Evolutionary conservation across 2,888 invertebrate genomes (phyloP), one percentile per base, ranked within the genome.

Genomic region (Synergus japonicus): DNA sequence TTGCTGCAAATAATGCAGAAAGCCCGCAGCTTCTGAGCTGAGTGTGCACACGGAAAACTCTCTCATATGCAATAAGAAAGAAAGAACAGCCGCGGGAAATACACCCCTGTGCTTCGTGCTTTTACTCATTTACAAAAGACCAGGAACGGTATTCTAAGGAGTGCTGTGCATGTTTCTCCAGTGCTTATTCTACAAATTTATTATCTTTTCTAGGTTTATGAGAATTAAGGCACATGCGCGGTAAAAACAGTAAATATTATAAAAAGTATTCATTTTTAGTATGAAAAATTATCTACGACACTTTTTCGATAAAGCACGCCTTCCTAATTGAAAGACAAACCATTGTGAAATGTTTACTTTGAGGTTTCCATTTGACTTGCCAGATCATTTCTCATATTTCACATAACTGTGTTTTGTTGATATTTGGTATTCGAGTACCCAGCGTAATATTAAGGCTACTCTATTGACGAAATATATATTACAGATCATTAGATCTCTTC

Each of bases 21-120:
- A 37, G 54, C 54, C 73, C n/a, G 54, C 37, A 73, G 69, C 73
- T 73, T 37, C 41, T 54, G 54, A 73, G 73, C 9, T 73, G 69
- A 73, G 49, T 73, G n/a, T 73, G 29, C n/a, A 73, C 29, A 73
- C 54, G 73, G n/a, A 73, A 49, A 73, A 73, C n/a, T 54, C 41
- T 73, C 73, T 29, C n/a, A 54, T 54, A 49, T 73, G 49, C 37
- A 73, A 73, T 49, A 37, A 15, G 29, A 46, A 54, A 73, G 73
- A 54, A 37, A 73, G 41, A 54, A 73, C 69, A 49, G 49, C 69
- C 69, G 49, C 49, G 29, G 69, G 69, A 54, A 73, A 54, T 54
- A 73, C n/a, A 54, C 37, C n/a, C 22, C 54, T 41, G 37, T 73
- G n/a, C 54, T 54, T 54, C n/a, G 49, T 37, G 29, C 49, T 54